These are phyloP conservation scores for Triops cancriformis DNA, from an alignment of 1,140 invertebrate species.

Conservation along the genomic window DNA sequence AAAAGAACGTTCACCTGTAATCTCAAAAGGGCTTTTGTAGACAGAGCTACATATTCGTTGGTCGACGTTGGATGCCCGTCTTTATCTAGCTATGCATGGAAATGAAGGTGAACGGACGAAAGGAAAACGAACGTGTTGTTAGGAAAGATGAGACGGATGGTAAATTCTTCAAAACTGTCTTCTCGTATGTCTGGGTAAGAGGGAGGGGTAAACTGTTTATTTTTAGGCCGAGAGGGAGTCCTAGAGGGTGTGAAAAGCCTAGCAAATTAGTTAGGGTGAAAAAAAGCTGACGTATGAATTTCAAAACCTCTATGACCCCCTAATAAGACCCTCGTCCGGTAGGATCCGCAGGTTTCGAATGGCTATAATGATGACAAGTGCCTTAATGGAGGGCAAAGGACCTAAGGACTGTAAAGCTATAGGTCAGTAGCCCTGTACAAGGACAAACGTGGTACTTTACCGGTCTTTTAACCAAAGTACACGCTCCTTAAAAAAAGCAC, in stretches of 20 bases:
- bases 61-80: not conserved
- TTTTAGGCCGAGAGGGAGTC: not conserved
- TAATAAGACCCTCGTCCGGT: not conserved
- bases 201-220: not conserved
- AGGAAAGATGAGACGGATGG: too few relatives aligned
- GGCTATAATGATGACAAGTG: not conserved
- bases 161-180: too few relatives aligned
- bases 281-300: not conserved
- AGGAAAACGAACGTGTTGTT: not conserved
- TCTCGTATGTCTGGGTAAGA: too few relatives aligned
- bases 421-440: slow-evolving; percentile 9
- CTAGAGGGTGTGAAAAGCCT: not conserved
- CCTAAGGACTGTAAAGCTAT: not conserved
- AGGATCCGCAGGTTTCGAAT: not conserved
- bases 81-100: not conserved
- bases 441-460: not conserved
- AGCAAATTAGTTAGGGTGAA: not conserved
- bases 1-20: too few relatives aligned
- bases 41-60: not conserved
- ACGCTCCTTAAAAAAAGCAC: not conserved
- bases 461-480: not conserved
- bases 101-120: slow-evolving; percentile 13
- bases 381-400: not conserved
- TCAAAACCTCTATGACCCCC: not conserved
- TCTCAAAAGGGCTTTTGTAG: not conserved